Evolutionary conservation across 1,140 invertebrate genomes (phyloP).

Genomic region (Cepaea nemoralis): DNA sequence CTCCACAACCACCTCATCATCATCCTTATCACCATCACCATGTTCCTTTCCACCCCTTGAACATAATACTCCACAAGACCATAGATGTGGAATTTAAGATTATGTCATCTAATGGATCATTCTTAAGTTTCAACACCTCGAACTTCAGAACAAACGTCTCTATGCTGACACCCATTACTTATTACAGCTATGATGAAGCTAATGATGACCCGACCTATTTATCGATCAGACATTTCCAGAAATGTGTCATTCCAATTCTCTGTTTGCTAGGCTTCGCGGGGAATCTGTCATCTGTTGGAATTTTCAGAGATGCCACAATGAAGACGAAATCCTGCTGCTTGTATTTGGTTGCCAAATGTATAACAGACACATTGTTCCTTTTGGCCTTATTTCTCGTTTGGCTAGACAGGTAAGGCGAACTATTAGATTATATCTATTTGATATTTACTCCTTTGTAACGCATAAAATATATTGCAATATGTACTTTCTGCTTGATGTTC

Average conservation of each 20-base stretch:
- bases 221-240: constrained; percentile 25
- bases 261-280: constrained; percentile 12
- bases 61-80: neutral
- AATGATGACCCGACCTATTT: constrained; percentile 4
- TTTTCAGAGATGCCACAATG: neutral
- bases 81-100: neutral
- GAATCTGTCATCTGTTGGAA: neutral
- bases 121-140: no score
- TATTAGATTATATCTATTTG: no score
- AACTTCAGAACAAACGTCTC: neutral
- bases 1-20: no score
- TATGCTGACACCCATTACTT: neutral
- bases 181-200: neutral
- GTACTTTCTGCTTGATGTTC: no score
- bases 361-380: constrained; percentile 25
- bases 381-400: constrained; percentile 12
- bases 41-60: neutral
- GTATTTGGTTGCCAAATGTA: constrained; percentile 21
- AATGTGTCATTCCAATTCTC: constrained; percentile 22
- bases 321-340: constrained; percentile 28
- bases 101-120: neutral
- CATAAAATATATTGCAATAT: no score
- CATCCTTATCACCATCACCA: no score
- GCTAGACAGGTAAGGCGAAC: constrained; percentile 2
- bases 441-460: no score